A percentile compares a stretch with the other conserved stretches of the same genome.
Evolutionary conservation across 53 echinoderm and acorn worm genomes (phyloP).

Genomic region (Stichopus horrens): DNA sequence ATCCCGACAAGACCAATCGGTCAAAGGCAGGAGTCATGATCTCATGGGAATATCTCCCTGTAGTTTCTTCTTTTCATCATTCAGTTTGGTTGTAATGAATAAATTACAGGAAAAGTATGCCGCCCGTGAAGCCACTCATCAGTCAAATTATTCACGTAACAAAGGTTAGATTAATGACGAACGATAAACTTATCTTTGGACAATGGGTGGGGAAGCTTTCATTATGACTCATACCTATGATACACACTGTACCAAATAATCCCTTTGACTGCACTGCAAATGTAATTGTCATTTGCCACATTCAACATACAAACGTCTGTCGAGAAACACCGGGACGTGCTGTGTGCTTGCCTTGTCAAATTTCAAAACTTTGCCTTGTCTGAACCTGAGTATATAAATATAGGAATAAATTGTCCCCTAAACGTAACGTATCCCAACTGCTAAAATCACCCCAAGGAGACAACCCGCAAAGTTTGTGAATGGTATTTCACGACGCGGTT

Average conservation of each 20-base stretch:
- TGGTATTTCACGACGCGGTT: not conserved
- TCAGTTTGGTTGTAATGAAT: not conserved
- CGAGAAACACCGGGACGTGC: not conserved
- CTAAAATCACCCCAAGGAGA: not conserved
- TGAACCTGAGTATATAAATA: not conserved
- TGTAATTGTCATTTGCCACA: not conserved
- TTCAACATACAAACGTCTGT: not conserved
- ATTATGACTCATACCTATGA: not conserved
- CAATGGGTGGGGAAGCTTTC: not conserved
- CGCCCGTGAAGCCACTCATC: not conserved
- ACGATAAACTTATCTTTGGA: not conserved
- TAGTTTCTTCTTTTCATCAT: not conserved
- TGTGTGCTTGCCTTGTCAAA: not conserved
- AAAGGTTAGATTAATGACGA: not conserved
- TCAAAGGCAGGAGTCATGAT: not conserved
- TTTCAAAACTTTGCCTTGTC: not conserved
- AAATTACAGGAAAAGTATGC: not conserved
- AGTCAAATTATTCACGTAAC: not conserved
- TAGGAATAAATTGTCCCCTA: not conserved
- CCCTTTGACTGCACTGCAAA: not conserved
- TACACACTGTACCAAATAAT: not conserved
- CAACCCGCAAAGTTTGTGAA: slow-evolving; percentile 1
- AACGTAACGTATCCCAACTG: not conserved
- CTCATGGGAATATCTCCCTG: not conserved
- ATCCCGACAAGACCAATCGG: not conserved